Evolutionary conservation across 2,888 invertebrate genomes (phyloP).

Genomic region (Lasioglossum villosulum): DNA sequence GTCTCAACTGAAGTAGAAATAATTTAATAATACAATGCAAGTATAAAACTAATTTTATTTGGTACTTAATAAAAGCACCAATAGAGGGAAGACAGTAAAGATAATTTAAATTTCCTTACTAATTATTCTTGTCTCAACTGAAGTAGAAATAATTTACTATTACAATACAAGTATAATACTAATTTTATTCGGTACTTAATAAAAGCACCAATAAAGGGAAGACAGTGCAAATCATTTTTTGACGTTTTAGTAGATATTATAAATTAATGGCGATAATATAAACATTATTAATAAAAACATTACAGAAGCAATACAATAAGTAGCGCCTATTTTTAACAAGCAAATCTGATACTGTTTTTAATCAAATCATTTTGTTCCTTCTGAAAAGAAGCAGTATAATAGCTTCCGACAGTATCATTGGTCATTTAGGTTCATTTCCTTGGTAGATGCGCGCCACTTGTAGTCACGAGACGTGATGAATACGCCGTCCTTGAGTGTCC

Average conservation of each 20-base stretch:
- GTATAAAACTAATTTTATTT: too few species aligned
- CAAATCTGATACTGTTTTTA: not conserved
- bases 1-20: too few species aligned
- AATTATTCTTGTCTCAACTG: too few species aligned
- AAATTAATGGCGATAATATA: not conserved
- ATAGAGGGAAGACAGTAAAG: too few species aligned
- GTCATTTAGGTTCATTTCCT: not conserved
- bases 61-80: not conserved
- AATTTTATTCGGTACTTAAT: too few species aligned
- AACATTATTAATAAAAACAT: not conserved
- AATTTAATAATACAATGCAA: too few species aligned
- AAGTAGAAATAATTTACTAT: too few species aligned
- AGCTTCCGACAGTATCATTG: not conserved
- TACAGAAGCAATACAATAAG: not conserved
- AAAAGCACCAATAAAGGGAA: too few species aligned
- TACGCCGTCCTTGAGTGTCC: conserved; percentile 7
- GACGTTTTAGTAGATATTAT: not conserved
- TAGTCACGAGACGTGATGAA: not conserved
- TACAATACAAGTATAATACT: too few species aligned
- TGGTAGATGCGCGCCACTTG: not conserved
- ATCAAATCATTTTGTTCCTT: not conserved
- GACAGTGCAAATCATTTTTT: not conserved
- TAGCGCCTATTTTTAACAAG: not conserved
- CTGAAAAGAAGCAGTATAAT: not conserved
- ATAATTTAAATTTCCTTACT: too few species aligned